Conservation (phyloP, 2,797 vertebrate species). For the Danio jaintianensis region DNA sequence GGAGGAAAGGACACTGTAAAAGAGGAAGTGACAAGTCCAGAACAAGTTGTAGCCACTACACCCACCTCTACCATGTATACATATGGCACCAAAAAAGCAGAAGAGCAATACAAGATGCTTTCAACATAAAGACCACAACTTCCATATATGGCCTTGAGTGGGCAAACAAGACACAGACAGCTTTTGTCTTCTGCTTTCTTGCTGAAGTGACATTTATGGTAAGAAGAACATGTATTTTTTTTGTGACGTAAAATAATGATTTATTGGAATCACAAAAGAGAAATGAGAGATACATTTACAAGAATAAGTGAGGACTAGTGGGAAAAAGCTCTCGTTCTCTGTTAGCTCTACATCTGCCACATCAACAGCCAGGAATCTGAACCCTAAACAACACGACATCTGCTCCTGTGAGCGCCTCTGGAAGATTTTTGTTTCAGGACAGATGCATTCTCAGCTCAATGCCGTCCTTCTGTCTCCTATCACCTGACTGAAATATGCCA, state of each 20-base stretch:
- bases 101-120: slow-evolving; percentile 38
- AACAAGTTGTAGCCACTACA: background rate
- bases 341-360: slow-evolving; percentile 58
- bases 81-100: slow-evolving; percentile 46
- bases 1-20: background rate
- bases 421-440: background rate
- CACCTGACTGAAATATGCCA: background rate
- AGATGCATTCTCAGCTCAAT: slow-evolving; percentile 23
- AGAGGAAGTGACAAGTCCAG: slow-evolving; percentile 36
- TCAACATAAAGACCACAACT: slow-evolving; percentile 39
- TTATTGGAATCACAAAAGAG: background rate
- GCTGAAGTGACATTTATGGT: slow-evolving; percentile 3
- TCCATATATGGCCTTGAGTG: slow-evolving; percentile 47
- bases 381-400: slow-evolving; percentile 50
- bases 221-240: background rate
- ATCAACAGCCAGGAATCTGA: slow-evolving; percentile 54
- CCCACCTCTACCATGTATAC: background rate
- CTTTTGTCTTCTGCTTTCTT: slow-evolving; percentile 4
- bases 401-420: slow-evolving; percentile 40
- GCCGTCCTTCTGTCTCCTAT: background rate
- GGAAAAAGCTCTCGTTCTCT: slow-evolving; percentile 54
- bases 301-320: slow-evolving; percentile 30
- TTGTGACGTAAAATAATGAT: background rate
- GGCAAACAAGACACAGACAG: background rate
- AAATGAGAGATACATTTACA: background rate